Evolutionary conservation across 2,888 invertebrate genomes (phyloP).

Genomic region (Ptychoptera contaminata): DNA sequence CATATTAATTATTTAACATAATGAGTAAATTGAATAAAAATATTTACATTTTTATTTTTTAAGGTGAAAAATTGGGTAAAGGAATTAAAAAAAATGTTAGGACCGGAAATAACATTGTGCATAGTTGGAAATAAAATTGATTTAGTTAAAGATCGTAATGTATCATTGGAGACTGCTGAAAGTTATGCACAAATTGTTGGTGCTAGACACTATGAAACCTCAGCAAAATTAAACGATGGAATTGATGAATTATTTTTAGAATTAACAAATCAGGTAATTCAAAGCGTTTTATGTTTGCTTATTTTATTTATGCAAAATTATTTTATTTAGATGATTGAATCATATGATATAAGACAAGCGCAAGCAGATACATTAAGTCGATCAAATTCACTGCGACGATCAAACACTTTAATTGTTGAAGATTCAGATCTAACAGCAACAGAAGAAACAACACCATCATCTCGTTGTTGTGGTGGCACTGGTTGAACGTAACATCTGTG

Average conservation of each 20-base stretch:
- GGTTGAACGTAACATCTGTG: slow-evolving; percentile 7
- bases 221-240: slow-evolving; percentile 82
- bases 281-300: background rate
- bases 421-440: slow-evolving; percentile 10
- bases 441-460: background rate
- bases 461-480: slow-evolving; percentile 12
- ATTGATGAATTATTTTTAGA: slow-evolving; percentile 83
- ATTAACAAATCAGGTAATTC: slow-evolving; percentile 58
- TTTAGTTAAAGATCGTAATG: slow-evolving; percentile 78
- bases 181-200: slow-evolving; percentile 85
- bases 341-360: slow-evolving; percentile 10
- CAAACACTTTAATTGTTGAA: slow-evolving; percentile 15
- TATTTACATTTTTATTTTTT: slow-evolving; percentile 18
- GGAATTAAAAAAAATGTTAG: slow-evolving; percentile 89
- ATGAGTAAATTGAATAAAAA: no score
- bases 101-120: slow-evolving; percentile 75
- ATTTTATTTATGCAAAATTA: background rate
- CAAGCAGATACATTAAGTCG: slow-evolving; percentile 11
- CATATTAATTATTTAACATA: background rate
- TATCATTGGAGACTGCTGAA: slow-evolving; percentile 66
- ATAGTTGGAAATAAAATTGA: slow-evolving; percentile 98
- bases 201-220: slow-evolving; percentile 82
- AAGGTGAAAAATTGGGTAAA: slow-evolving; percentile 97
- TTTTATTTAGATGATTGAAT: slow-evolving; percentile 10
- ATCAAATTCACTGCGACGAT: slow-evolving; percentile 13